Evolutionary conservation across 92 coral and sea anemone genomes (phyloP), one percentile per base, ranked within the genome.

Genomic region (Phenganax stokvisi): DNA sequence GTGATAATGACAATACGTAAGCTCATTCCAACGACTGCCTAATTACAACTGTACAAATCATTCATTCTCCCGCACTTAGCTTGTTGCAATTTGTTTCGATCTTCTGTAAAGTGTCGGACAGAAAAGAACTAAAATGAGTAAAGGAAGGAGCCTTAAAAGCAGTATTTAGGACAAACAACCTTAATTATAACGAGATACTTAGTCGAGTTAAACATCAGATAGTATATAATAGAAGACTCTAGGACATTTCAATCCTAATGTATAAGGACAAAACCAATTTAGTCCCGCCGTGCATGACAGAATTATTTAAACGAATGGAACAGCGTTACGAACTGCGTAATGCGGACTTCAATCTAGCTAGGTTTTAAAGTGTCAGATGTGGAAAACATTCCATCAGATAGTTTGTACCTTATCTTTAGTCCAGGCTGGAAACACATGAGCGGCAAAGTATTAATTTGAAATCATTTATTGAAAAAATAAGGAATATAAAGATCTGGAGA

Each of bases 51-150:
- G 25, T 20, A 20, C 25, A 20, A 20, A 20, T 20, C 25, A 20
- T 20, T 20, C 25, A 20, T 20, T 20, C 25, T 20, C 25, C 25
- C 25, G 25, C 25, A 20, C 55, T 31, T 73, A 73, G 51, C 78
- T 10, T 73, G 37, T 44, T 73, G 78, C 52, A 27, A 54, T 28
- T 73, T 17, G 56, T 27, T 7, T 73, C 55, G 78, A 54, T 30
- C 30, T 73, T 73, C 10, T 52, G 56, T 52, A 73, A 57, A 57
- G 53, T 57, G 58, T 73, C 78, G 78, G 57, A 73, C 59, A 73
- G 59, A 73, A 54, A 44, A 0, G 51, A 73, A 57, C 10, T 73
- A 6, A 57, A 73, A 73, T 7, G 78, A 73, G 58, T 73, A 73
- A 54, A 73, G 56, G 78, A 73, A 73, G 51, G 51, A 44, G 53